phyloP scores from a whole-genome alignment of 2,888 invertebrate species.

The Eledona agricola region DNA sequence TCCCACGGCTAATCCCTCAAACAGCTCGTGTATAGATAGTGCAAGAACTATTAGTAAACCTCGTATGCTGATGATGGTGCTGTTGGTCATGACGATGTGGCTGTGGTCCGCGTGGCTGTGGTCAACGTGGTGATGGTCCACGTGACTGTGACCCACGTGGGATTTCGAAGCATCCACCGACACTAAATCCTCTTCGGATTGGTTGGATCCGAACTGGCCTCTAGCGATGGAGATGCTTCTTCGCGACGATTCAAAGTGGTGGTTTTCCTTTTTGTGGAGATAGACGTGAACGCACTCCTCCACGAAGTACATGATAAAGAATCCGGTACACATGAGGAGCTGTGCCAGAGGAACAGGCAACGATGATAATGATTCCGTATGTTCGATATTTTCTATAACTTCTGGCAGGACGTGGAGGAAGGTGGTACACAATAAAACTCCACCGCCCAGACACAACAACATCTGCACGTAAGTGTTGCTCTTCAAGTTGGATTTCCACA shows the following conservation, averaged over 20 bases:
- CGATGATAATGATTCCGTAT: conserved; percentile 66
- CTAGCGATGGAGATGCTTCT: conserved; percentile 42
- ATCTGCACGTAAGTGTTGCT: conserved; percentile 67
- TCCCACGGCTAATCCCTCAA: conserved; percentile 86
- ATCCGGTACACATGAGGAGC: conserved; percentile 77
- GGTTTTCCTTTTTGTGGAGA: conserved; percentile 64
- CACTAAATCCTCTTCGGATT: conserved; percentile 3
- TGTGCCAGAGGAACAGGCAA: conserved; percentile 74
- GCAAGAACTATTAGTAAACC: conserved; percentile 84
- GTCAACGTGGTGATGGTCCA: conserved; percentile 29
- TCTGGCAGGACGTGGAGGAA: conserved; percentile 85
- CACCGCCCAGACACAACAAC: conserved; percentile 82
- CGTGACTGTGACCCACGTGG: background rate
- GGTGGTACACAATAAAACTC: conserved; percentile 82
- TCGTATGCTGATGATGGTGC: conserved; percentile 64
- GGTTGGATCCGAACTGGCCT: conserved; percentile 8
- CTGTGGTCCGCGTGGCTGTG: conserved; percentile 50
- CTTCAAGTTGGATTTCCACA: conserved; percentile 65
- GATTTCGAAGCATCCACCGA: conserved; percentile 2
- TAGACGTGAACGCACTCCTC: conserved; percentile 81
- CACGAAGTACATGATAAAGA: conserved; percentile 81
- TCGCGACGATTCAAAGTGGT: background rate
- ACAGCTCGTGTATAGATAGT: conserved; percentile 84
- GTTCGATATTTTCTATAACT: conserved; percentile 74
- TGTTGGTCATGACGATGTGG: conserved; percentile 51